These are phyloP conservation scores for Halcyon malimbica DNA, from an alignment of 2,113 vertebrate genomes.

Conservation along the genomic window DNA sequence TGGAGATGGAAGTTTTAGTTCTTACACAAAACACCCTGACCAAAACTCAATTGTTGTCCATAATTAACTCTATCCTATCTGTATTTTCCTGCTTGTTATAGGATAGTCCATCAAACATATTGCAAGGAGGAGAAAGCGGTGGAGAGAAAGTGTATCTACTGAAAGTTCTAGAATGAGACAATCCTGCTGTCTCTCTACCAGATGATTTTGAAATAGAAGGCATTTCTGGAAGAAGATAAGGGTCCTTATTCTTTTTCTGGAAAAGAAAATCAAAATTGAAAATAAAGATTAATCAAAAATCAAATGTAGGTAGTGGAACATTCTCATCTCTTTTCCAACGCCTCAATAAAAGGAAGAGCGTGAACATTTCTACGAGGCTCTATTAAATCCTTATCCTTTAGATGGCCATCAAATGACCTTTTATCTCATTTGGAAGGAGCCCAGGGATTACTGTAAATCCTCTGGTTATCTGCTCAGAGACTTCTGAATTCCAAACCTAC, in stretches of 20 bases:
- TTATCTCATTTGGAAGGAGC: neutral
- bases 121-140: neutral
- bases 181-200: neutral
- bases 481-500: slow-evolving; percentile 5
- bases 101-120: neutral
- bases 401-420: neutral
- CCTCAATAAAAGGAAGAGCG: neutral
- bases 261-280: fast-evolving
- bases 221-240: neutral
- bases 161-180: neutral
- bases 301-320: neutral
- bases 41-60: neutral
- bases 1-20: neutral
- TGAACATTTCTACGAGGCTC: neutral
- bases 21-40: neutral
- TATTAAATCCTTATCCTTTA: neutral
- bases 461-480: neutral
- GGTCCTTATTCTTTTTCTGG: neutral
- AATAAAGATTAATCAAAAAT: neutral
- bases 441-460: neutral
- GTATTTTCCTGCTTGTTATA: neutral
- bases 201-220: neutral
- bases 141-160: neutral
- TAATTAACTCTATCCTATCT: neutral
- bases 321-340: neutral